A percentile compares a stretch with the other conserved stretches of the same genome.
Evolutionary conservation across 2,888 invertebrate genomes (phyloP).

Genomic region (Diarsia rubi): DNA sequence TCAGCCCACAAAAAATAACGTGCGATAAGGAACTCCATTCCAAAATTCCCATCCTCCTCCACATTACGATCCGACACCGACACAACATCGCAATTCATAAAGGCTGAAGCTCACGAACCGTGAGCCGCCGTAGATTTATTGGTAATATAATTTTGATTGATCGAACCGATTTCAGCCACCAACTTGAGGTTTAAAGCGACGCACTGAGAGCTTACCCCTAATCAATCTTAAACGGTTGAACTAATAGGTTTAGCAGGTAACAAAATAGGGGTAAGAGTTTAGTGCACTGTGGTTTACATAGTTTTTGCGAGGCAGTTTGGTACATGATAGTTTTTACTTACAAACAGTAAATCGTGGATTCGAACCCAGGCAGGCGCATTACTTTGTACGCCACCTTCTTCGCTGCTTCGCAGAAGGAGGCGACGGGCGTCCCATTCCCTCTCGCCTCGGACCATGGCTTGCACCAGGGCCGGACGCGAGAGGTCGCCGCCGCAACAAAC

Average conservation of each 20-base stretch:
- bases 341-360: no score
- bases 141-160: constrained; percentile 90
- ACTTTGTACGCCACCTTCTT: no score
- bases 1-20: no score
- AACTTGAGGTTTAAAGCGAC: constrained; percentile 80
- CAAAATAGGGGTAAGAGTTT: constrained; percentile 59
- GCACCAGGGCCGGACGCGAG: no score
- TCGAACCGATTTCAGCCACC: constrained; percentile 80
- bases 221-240: constrained; percentile 78
- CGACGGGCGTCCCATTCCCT: no score
- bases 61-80: constrained; percentile 27
- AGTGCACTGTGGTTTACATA: constrained; percentile 43
- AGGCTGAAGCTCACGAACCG: constrained; percentile 70
- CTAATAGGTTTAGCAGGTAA: constrained; percentile 62
- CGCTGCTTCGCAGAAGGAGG: no score
- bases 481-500: no score
- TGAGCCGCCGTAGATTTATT: constrained; percentile 87
- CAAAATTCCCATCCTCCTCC: background rate
- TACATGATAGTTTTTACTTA: background rate
- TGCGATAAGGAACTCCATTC: background rate
- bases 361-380: no score
- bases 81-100: constrained; percentile 73
- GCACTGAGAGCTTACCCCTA: constrained; percentile 75
- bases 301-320: background rate
- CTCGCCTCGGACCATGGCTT: no score